These are phyloP conservation scores for Parelbella ahira DNA, from an alignment of 2,888 invertebrate genomes.

Conservation along the genomic window DNA sequence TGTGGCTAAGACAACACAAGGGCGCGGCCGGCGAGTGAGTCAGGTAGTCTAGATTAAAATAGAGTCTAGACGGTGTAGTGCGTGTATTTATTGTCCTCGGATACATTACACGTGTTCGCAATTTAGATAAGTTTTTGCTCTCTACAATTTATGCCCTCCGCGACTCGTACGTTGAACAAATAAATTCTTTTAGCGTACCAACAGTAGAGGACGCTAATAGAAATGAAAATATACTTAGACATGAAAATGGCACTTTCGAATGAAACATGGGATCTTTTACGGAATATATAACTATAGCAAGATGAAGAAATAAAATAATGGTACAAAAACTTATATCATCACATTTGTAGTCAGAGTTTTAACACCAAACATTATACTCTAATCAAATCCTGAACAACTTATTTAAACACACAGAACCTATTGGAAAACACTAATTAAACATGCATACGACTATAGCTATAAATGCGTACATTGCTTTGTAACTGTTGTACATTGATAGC, in stretches of 20 bases:
- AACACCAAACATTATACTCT: too few species aligned
- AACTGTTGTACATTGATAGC: too few species aligned
- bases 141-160: constrained; percentile 31
- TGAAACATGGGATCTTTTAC: background rate
- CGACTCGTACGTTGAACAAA: constrained; percentile 1
- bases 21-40: constrained; percentile 36
- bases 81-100: constrained; percentile 44
- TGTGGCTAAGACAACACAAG: constrained; percentile 18
- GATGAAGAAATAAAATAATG: too few species aligned
- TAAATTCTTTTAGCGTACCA: constrained; percentile 7
- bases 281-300: too few species aligned
- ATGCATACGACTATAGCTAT: too few species aligned
- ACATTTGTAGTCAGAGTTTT: too few species aligned
- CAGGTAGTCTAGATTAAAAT: constrained; percentile 52
- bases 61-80: constrained; percentile 47
- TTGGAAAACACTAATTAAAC: too few species aligned
- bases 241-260: background rate
- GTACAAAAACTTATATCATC: too few species aligned
- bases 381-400: too few species aligned
- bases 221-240: constrained; percentile 5
- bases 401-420: too few species aligned
- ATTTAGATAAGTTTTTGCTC: constrained; percentile 43
- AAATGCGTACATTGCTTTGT: too few species aligned
- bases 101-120: constrained; percentile 42
- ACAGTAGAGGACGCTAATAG: constrained; percentile 2